Conservation (phyloP, 1,140 invertebrate genomes). For the Camponotus pennsylvanicus region DNA sequence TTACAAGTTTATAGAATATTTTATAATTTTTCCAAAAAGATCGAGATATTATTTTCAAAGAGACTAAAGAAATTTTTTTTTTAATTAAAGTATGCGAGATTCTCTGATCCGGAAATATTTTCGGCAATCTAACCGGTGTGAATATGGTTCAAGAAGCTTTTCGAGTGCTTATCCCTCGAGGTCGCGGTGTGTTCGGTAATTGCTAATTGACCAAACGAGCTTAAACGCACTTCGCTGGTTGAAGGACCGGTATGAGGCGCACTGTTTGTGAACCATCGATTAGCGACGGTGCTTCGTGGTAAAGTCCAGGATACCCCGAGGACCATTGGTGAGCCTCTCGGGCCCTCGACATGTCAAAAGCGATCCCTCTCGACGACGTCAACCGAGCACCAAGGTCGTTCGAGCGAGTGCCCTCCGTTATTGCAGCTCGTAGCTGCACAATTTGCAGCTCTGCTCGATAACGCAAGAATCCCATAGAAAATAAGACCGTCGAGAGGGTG, state of each 20-base stretch:
- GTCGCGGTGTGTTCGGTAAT: constrained; percentile 65
- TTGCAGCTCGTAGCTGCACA: constrained; percentile 60
- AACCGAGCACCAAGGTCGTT: constrained; percentile 68
- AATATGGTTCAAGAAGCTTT: constrained; percentile 59
- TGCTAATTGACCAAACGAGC: constrained; percentile 82
- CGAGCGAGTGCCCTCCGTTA: constrained; percentile 63
- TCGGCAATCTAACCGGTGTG: constrained; percentile 11
- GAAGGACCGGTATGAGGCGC: constrained; percentile 66
- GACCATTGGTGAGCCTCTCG: constrained; percentile 66
- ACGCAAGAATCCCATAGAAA: constrained; percentile 15
- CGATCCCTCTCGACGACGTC: constrained; percentile 72
- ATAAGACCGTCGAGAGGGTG: not conserved
- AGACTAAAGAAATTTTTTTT: not conserved
- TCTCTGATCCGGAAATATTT: not conserved
- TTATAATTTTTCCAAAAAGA: not conserved
- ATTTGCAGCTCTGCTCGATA: constrained; percentile 61
- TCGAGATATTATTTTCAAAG: not conserved
- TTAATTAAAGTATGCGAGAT: not conserved
- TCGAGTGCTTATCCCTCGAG: constrained; percentile 57
- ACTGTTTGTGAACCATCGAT: constrained; percentile 83
- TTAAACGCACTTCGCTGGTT: constrained; percentile 79
- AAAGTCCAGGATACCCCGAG: constrained; percentile 75
- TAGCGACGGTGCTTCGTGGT: constrained; percentile 76
- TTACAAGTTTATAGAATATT: not conserved
- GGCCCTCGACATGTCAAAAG: constrained; percentile 76